Conservation (phyloP, 2,113 vertebrate genomes). For the Paralichthys olivaceus region DNA sequence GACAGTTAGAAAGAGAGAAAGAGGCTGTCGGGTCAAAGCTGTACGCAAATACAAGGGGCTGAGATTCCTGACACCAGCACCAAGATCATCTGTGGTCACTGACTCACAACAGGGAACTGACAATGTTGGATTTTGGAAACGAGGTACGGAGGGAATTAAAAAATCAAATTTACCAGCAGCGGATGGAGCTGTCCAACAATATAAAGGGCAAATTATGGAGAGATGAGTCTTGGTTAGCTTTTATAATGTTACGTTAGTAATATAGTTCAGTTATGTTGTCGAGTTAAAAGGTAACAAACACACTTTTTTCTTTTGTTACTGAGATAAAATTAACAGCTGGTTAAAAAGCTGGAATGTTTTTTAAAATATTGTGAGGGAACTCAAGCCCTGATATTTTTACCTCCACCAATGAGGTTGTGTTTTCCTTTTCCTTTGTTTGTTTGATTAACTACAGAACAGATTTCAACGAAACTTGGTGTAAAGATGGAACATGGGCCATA, state of each 20-base stretch:
- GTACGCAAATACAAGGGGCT: slow-evolving; percentile 13
- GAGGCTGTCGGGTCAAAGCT: slow-evolving; percentile 41
- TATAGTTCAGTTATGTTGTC: not conserved
- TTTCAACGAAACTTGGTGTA: no score
- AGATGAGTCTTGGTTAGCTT: slow-evolving; percentile 14
- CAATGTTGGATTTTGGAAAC: slow-evolving; percentile 41
- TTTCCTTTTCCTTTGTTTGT: no score
- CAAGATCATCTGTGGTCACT: slow-evolving; percentile 54
- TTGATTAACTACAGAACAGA: no score
- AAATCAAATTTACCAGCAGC: not conserved
- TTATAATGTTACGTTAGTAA: slow-evolving; percentile 18
- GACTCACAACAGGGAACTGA: slow-evolving; percentile 53
- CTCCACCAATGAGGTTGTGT: no score
- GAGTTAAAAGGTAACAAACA: not conserved
- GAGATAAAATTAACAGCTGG: no score
- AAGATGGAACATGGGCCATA: no score
- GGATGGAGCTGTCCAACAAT: no score
- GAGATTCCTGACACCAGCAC: slow-evolving; percentile 46
- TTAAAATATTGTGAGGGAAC: no score
- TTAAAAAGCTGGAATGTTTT: no score
- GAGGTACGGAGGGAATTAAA: not conserved
- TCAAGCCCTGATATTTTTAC: no score
- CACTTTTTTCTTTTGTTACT: not conserved
- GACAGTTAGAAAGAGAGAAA: slow-evolving; percentile 46
- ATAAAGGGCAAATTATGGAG: slow-evolving; percentile 17